Evolutionary conservation across 2,797 vertebrate species (phyloP), one percentile per base, ranked within the genome.

Genomic region (Gadopsis bispinosus): DNA sequence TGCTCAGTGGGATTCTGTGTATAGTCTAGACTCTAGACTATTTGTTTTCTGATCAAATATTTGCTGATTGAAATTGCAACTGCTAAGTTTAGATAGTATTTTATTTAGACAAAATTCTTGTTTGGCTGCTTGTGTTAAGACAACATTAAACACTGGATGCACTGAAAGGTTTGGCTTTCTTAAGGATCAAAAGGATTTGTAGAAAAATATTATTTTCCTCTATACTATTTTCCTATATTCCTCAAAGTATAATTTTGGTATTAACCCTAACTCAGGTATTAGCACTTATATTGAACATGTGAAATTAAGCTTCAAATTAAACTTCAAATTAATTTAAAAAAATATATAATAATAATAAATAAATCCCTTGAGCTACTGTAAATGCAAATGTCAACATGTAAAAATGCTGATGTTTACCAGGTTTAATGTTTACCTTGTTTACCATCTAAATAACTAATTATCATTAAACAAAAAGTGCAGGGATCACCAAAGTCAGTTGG

Each of bases 131-230:
- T 26, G 13, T 67, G 8, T 67, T 4, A 12, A 54, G 65, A 54
- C 43, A 59, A 39, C 31, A 35, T 69, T 37, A 51, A 29, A 45
- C 37, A 43, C 51, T 17, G 37, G 37, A 72, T 54, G 59, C 41
- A 20, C 26, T 35, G 4, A 2, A 8, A 62, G 5, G 39, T 73
- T 55, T 43, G 35, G 12, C 8, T 4, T 48, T 59, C 37, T 16
- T 17, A n/a, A 47, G 19, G 43, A 59, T 31, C 31, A 50, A 55
- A 11, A 7, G 50, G 33, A n/a, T 63, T 43, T 45, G 3, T 26
- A 37, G 14, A 45, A 59, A 48, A 48, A 64, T 33, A 55, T 29
- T 4, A 6, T 45, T 47, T 47, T 47, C 7, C 7, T 19, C 3
- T 26, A 26, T 26, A 26, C 26, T 26, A 19, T 19, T 47, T 47